phyloP scores from a whole-genome alignment of 2,797 vertebrate genomes.

The Phataginus tetradactyla region DNA sequence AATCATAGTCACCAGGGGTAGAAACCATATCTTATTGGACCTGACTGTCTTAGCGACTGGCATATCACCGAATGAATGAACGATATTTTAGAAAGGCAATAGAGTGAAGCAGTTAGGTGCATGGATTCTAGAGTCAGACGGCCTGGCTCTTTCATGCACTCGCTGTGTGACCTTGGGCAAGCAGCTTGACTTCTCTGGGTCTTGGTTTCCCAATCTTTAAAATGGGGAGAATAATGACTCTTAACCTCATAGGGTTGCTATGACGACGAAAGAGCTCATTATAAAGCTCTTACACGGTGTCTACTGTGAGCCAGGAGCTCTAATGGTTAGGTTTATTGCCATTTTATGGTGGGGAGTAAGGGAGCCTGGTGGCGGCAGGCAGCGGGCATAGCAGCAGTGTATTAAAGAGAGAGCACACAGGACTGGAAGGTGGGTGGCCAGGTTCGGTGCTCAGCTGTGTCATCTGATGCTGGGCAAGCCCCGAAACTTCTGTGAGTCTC shows the following conservation, averaged over 20 bases:
- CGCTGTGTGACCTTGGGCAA: background rate
- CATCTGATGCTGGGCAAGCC: background rate
- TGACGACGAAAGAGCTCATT: background rate
- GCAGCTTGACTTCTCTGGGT: background rate
- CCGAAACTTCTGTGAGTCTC: background rate
- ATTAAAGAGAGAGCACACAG: background rate
- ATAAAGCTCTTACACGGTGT: too few species aligned
- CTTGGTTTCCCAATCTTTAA: background rate
- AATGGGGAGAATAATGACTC: background rate
- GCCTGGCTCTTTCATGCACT: background rate
- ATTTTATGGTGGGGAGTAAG: background rate
- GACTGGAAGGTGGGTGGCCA: background rate
- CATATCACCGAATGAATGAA: background rate
- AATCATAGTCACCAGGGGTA: background rate
- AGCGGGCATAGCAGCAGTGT: fast-evolving
- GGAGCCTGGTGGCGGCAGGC: too few species aligned
- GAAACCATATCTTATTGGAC: background rate
- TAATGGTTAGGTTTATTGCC: background rate
- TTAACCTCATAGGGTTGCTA: background rate
- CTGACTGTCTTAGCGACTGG: background rate
- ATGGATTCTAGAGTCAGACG: background rate
- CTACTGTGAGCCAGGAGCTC: background rate
- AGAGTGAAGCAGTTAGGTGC: fast-evolving
- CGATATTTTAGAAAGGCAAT: background rate
- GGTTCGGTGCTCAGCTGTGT: background rate